Conservation (phyloP, 2,113 vertebrate species). For the Geococcyx californianus region DNA sequence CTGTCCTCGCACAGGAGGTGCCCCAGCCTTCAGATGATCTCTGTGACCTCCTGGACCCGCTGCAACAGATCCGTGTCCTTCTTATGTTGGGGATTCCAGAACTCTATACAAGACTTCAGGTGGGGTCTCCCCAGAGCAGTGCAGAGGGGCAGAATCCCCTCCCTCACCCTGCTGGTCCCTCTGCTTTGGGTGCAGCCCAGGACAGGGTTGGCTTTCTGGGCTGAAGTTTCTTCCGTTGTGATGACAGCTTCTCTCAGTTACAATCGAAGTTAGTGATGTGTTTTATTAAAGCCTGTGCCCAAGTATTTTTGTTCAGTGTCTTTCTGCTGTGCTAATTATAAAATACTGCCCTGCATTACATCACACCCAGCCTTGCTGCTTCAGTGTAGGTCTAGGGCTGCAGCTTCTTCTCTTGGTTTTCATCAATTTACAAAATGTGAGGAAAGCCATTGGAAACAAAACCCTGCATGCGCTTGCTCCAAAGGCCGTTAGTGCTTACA, state of each 20-base stretch:
- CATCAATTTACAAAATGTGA: background rate
- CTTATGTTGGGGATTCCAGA: too few species aligned
- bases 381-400: background rate
- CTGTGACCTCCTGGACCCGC: too few species aligned
- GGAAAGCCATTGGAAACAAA: background rate
- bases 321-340: background rate
- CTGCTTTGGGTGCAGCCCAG: too few species aligned
- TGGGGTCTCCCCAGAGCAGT: too few species aligned
- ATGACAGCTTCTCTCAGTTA: background rate
- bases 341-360: background rate
- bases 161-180: too few species aligned
- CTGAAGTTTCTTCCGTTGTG: background rate
- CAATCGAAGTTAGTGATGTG: background rate
- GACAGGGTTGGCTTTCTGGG: background rate
- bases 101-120: too few species aligned
- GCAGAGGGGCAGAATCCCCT: too few species aligned
- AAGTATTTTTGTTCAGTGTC: background rate
- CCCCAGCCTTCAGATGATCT: too few species aligned
- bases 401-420: background rate
- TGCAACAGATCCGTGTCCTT: too few species aligned
- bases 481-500: slow-evolving; percentile 41
- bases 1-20: too few species aligned
- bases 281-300: background rate
- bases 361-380: background rate
- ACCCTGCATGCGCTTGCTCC: background rate